These are phyloP conservation scores for Amblyornis subalaris DNA, from an alignment of 2,113 vertebrate genomes.

Conservation along the genomic window DNA sequence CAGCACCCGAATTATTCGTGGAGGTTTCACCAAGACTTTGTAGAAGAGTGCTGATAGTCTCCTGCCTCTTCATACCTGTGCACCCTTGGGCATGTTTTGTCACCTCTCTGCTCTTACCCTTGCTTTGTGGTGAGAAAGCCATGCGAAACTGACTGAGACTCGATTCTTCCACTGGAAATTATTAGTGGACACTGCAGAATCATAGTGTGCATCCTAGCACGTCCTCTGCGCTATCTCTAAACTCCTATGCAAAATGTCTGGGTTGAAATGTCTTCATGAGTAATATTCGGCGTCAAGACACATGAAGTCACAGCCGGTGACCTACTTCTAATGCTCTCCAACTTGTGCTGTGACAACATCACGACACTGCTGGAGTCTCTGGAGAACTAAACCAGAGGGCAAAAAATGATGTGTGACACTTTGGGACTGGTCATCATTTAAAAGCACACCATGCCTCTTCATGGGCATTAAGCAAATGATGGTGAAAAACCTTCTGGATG, in stretches of 20 bases:
- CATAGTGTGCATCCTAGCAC: not conserved
- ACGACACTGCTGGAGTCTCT: not conserved
- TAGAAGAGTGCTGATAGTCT: not conserved
- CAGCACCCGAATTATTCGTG: not conserved
- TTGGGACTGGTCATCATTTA: not conserved
- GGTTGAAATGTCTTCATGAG: slow-evolving; percentile 14
- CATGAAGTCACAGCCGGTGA: not conserved
- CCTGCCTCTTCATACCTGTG: not conserved
- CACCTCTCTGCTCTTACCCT: not conserved
- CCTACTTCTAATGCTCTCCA: slow-evolving; percentile 19
- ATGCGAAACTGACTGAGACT: not conserved
- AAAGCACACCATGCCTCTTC: not conserved
- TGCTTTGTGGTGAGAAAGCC: not conserved
- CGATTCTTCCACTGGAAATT: slow-evolving; percentile 15
- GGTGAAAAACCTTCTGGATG: not conserved
- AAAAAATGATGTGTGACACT: not conserved
- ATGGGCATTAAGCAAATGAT: not conserved
- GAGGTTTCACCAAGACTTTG: not conserved
- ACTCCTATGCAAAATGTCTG: slow-evolving; percentile 13
- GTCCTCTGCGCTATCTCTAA: not conserved
- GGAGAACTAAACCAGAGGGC: not conserved
- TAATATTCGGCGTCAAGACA: not conserved
- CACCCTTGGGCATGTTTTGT: not conserved
- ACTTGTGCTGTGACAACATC: not conserved
- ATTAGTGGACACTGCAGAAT: not conserved